phyloP scores from a whole-genome alignment of 2,888 invertebrate genomes.

The Aethes cnicana region DNA sequence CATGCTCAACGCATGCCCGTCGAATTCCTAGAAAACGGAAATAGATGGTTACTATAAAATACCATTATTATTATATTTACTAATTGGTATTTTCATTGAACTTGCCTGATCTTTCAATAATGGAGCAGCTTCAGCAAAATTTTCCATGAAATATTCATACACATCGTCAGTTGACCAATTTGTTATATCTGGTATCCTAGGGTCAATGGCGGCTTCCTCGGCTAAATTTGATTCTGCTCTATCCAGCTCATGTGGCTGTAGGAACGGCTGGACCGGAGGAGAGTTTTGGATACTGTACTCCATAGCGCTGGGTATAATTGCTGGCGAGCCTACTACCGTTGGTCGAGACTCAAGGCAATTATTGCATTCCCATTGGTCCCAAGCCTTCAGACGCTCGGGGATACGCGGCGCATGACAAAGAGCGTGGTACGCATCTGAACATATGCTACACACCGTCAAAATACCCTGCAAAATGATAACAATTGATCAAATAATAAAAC shows the following conservation, averaged over 20 bases:
- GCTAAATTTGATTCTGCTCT: conserved; percentile 63
- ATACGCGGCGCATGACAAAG: conserved; percentile 89
- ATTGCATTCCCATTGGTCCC: conserved; percentile 87
- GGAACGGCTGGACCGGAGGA: conserved; percentile 61
- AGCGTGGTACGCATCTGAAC: conserved; percentile 93
- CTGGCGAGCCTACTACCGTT: conserved; percentile 61
- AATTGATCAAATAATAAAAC: no score
- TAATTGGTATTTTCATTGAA: no score
- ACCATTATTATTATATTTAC: conserved; percentile 43
- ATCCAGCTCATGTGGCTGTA: conserved; percentile 74
- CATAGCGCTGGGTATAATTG: conserved; percentile 55
- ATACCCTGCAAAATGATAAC: conserved; percentile 80
- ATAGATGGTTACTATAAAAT: conserved; percentile 9
- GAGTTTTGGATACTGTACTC: conserved; percentile 55
- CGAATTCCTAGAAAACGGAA: conserved; percentile 87
- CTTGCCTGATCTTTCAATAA: conserved; percentile 91
- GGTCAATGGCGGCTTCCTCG: conserved; percentile 81
- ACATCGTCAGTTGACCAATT: conserved; percentile 93
- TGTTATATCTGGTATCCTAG: conserved; percentile 88
- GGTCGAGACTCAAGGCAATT: conserved; percentile 83
- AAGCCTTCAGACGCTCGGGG: conserved; percentile 79
- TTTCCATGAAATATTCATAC: conserved; percentile 88
- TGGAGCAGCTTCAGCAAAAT: conserved; percentile 90
- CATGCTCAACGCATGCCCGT: conserved; percentile 92
- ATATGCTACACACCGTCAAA: conserved; percentile 90